Percentiles rank a stretch among this genome's conserved stretches.
Evolutionary conservation across 2,888 invertebrate species (phyloP).

Genomic region (Heliconius charithonia): DNA sequence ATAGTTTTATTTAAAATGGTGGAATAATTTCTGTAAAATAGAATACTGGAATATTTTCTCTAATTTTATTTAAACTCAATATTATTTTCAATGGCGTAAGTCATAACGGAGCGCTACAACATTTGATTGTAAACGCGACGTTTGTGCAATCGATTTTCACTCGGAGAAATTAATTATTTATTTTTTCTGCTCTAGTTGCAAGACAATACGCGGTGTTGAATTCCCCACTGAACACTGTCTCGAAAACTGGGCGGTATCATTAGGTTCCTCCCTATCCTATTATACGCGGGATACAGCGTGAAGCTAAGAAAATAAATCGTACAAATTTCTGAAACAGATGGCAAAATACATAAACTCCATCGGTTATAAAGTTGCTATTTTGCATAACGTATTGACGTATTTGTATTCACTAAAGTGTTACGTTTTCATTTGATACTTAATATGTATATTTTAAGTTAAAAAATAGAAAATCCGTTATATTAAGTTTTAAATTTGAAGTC

Average conservation of each 20-base stretch:
- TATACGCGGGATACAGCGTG: not conserved
- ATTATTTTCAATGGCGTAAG: not conserved
- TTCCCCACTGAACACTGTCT: not conserved
- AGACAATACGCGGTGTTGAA: not conserved
- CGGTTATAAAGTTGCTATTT: constrained; percentile 14
- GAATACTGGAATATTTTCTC: not conserved
- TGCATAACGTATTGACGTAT: constrained; percentile 28
- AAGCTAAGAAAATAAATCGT: not conserved
- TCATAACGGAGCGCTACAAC: not conserved
- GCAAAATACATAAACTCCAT: constrained; percentile 4
- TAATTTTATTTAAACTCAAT: not conserved
- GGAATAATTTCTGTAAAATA: too few species aligned
- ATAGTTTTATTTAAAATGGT: too few species aligned
- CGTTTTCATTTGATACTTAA: not conserved
- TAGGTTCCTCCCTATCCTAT: not conserved
- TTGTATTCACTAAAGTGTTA: constrained; percentile 6
- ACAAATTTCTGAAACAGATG: not conserved
- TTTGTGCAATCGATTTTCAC: not conserved
- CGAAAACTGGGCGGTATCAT: not conserved
- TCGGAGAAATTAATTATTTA: not conserved
- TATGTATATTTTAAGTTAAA: not conserved
- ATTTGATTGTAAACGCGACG: not conserved
- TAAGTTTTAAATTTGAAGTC: too few species aligned
- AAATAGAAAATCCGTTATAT: not conserved
- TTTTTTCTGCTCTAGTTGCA: not conserved